Conservation (phyloP, 2,797 vertebrate genomes). For the Gallinago solitaria region DNA sequence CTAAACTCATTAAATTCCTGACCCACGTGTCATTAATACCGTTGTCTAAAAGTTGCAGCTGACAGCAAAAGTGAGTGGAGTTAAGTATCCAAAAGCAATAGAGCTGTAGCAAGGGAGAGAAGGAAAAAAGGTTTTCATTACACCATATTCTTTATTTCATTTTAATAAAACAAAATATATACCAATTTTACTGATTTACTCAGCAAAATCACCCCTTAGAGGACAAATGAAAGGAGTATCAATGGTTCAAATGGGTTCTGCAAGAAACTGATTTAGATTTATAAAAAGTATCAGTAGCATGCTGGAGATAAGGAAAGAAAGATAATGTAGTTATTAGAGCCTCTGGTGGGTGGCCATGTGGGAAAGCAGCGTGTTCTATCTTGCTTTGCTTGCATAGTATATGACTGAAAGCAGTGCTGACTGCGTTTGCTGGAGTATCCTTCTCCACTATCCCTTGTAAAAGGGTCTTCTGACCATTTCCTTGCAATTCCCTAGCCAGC, state of each 20-base stretch:
- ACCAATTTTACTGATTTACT: background rate
- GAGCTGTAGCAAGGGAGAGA: background rate
- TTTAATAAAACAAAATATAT: slow-evolving; percentile 31
- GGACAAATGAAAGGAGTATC: background rate
- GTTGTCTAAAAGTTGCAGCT: background rate
- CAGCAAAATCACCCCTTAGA: background rate
- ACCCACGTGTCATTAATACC: background rate
- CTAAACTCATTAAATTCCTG: background rate
- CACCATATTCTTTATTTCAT: background rate
- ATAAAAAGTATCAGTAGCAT: background rate
- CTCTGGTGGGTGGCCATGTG: background rate
- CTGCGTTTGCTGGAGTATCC: background rate
- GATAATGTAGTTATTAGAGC: background rate
- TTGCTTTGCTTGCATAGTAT: background rate
- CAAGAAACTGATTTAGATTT: background rate
- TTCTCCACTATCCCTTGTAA: background rate
- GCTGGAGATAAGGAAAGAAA: slow-evolving; percentile 12
- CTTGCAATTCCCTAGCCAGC: background rate
- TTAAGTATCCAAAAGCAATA: background rate
- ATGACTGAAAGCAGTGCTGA: background rate
- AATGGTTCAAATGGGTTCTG: background rate
- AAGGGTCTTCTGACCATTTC: background rate
- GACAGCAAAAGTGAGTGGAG: background rate
- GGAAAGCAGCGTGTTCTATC: background rate
- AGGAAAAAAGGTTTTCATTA: background rate